Base-by-base conservation (phyloP, 2,113 vertebrate species). In the Cyanoderma ruficeps region DNA sequence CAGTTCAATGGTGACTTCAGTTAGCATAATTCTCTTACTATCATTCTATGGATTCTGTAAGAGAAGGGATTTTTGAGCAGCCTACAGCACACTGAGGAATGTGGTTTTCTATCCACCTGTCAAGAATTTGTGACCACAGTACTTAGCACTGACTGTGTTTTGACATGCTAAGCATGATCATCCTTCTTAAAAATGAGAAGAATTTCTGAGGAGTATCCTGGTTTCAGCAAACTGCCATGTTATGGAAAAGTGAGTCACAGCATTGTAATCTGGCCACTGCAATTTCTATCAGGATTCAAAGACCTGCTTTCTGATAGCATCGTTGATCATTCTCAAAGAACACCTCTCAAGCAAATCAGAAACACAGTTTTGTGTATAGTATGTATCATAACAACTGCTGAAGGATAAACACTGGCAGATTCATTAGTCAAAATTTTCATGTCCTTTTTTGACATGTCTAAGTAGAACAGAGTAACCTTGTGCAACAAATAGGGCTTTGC, bases 81-180 rank as follows among this genome's bases (percentile, higher is more conserved):
- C 60, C 82, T 90, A 71, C 39, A 80, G 53, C 37, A 84, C 53
- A 60, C 23, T 41, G 63, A 93, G 74, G 22, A 83, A 83, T 52
- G 23, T 60, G 56, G n/a, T 83, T 92, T 95, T 74, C 83, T 89
- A 94, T 84, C 57, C n/a, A 33, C 64, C 74, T 87, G 22, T 68
- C 63, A 95, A 67, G 78, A 95, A 94, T 96, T 75, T 74, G 42
- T 70, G 95, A 78, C 53, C 60, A 20, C 5, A 52, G 44, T 81
- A 95, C 94, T 97, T 81, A 96, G 25, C 42, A 91, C 31, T 71
- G 64, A 95, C 70, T 95, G 61, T 21, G 91, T 91, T 93, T 89
- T 83, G 60, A 85, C 65, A 80, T 46, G 39, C 55, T 94, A 93
- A 94, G 78, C 33, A 92, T 85, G 47, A 39, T 14, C 3, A 8